A percentile compares a stretch with the other conserved stretches of the same genome.
phyloP scores from a whole-genome alignment of 2,113 vertebrate genomes.

The Misgurnus mizolepis region DNA sequence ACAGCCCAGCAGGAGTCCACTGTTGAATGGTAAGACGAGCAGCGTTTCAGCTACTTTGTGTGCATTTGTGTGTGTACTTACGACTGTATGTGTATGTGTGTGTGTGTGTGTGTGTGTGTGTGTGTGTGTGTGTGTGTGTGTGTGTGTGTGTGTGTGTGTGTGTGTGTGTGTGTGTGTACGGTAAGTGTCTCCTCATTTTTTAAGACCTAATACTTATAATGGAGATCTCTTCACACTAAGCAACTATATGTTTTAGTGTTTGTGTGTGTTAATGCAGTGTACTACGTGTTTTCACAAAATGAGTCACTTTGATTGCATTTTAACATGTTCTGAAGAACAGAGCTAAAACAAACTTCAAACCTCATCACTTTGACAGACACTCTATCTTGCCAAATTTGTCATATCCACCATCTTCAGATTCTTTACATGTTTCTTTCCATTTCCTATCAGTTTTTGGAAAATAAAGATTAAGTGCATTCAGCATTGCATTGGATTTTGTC shows the following conservation, averaged over 20 bases:
- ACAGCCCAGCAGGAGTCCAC: slow-evolving; percentile 53
- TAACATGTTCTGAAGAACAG: slow-evolving; percentile 46
- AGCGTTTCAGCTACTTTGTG: slow-evolving; percentile 42
- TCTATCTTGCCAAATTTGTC: slow-evolving; percentile 34
- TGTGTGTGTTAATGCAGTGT: slow-evolving; percentile 32
- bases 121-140: slow-evolving; percentile 7
- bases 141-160: slow-evolving; percentile 10
- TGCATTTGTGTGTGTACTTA: slow-evolving; percentile 10
- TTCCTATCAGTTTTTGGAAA: too few species aligned
- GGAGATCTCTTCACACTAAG: slow-evolving; percentile 37
- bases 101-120: slow-evolving; percentile 4
- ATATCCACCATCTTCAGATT: slow-evolving; percentile 34
- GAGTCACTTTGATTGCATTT: slow-evolving; percentile 55
- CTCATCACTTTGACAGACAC: slow-evolving; percentile 36
- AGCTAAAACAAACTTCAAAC: slow-evolving; percentile 36
- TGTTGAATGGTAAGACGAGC: slow-evolving; percentile 47
- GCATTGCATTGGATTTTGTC: too few species aligned
- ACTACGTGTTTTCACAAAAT: slow-evolving; percentile 39
- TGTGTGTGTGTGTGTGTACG: not conserved
- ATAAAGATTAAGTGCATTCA: too few species aligned
- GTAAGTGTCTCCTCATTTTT: slow-evolving; percentile 16
- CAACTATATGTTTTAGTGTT: slow-evolving; percentile 20
- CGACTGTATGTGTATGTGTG: not conserved
- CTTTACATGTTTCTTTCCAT: too few species aligned
- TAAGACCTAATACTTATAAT: slow-evolving; percentile 36